Conservation (phyloP, 2,888 invertebrate genomes). For the Dinocampus coccinellae region DNA sequence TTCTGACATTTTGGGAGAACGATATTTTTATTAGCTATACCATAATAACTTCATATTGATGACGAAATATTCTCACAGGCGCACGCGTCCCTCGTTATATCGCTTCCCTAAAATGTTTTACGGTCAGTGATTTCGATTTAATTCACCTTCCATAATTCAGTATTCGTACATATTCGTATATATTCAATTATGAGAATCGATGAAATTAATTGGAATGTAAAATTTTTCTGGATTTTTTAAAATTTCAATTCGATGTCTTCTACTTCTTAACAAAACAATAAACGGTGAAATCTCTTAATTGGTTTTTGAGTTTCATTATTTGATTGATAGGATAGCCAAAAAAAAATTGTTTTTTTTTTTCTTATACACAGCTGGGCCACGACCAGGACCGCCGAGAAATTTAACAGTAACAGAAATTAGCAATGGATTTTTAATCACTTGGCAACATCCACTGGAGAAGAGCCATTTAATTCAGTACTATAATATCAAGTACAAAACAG, state of each 20-base stretch:
- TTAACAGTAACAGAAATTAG: conserved; percentile 90
- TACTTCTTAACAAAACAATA: neutral
- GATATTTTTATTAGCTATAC: conserved; percentile 45
- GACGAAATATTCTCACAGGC: neutral
- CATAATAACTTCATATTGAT: conserved; percentile 42
- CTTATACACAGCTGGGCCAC: conserved; percentile 81
- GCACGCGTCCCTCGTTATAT: conserved; percentile 40
- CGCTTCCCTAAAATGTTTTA: conserved; percentile 41
- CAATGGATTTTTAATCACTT: conserved; percentile 91
- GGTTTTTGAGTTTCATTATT: neutral
- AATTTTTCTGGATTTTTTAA: conserved; percentile 39
- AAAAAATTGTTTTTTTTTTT: conserved; percentile 40
- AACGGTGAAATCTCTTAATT: neutral
- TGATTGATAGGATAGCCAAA: neutral
- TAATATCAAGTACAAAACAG: conserved; percentile 91
- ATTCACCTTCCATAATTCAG: neutral
- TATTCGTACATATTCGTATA: neutral
- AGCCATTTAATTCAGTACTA: conserved; percentile 88
- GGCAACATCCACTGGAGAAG: conserved; percentile 88
- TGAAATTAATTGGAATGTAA: conserved; percentile 4
- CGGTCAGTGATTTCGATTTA: neutral
- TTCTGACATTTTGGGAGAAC: conserved; percentile 14
- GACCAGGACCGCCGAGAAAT: conserved; percentile 92
- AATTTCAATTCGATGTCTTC: conserved; percentile 39
- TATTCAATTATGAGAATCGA: neutral